Evolutionary conservation across 92 coral and sea anemone genomes (phyloP).

Genomic region (Epizoanthus rinbou): DNA sequence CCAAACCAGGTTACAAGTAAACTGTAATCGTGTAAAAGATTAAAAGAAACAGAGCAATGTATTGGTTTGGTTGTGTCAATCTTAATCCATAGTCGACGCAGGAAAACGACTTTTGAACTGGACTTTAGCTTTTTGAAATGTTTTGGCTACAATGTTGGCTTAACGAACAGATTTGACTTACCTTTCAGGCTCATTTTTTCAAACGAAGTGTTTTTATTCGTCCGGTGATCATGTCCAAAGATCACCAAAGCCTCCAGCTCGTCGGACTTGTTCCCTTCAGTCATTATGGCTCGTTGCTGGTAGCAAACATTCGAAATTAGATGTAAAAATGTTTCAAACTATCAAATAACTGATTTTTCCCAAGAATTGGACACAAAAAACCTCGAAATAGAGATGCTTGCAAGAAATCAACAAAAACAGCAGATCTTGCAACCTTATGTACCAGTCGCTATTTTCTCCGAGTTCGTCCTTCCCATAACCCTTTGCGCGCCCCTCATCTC

Average conservation of each 20-base stretch:
- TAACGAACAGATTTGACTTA: neutral
- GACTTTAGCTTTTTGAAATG: conserved; percentile 5
- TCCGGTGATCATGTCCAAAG: conserved; percentile 3
- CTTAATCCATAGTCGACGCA: neutral
- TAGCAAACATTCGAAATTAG: neutral
- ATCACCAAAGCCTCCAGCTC: conserved; percentile 4
- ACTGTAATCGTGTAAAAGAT: conserved; percentile 2
- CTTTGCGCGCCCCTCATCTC: neutral
- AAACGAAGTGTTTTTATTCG: neutral
- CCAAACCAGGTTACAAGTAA: neutral
- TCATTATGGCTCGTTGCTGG: conserved; percentile 2
- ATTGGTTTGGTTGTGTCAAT: conserved; percentile 1
- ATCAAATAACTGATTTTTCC: neutral
- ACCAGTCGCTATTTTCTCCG: neutral
- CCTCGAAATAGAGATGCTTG: neutral
- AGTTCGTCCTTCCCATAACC: neutral
- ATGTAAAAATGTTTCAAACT: neutral
- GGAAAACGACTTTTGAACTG: conserved; percentile 12
- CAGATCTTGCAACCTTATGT: neutral
- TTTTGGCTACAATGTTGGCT: conserved; percentile 12
- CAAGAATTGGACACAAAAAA: neutral
- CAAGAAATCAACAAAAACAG: neutral
- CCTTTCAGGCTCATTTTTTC: conserved; percentile 1
- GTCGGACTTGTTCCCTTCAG: neutral
- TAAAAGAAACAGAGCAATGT: conserved; percentile 3